These are phyloP conservation scores for Trachelus stipa DNA, from an alignment of 2,888 invertebrate genomes.

Conservation along the genomic window DNA sequence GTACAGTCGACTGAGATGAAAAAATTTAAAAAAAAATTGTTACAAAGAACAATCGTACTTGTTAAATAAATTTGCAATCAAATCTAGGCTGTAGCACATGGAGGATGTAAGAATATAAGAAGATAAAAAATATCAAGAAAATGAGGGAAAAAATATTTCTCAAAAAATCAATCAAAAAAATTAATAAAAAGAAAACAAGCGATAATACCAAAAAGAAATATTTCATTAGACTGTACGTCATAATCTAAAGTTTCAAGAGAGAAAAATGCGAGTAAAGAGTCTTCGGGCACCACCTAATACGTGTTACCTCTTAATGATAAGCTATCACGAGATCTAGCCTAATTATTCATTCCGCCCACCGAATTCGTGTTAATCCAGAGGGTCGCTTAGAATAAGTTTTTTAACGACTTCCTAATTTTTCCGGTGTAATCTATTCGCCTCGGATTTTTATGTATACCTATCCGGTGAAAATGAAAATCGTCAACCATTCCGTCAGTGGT, in stretches of 20 bases:
- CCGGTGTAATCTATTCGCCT: conserved; percentile 7
- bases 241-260: not conserved
- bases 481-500: not conserved
- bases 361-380: conserved; percentile 18
- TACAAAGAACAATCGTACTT: no score
- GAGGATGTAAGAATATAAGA: not conserved
- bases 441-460: not conserved
- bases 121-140: not conserved
- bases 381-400: conserved; percentile 7
- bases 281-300: conserved; percentile 2
- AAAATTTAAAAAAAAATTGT: no score
- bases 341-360: conserved; percentile 19
- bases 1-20: not conserved
- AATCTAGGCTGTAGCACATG: accelerated
- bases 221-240: not conserved
- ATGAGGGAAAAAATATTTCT: not conserved
- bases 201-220: not conserved
- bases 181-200: not conserved
- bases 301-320: conserved; percentile 22
- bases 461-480: not conserved
- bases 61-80: not conserved
- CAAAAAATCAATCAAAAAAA: not conserved
- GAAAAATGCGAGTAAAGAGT: not conserved
- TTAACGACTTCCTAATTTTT: conserved; percentile 11
- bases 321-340: conserved; percentile 23